Evolutionary conservation across 1,140 invertebrate species (phyloP).

Genomic region (Calycopis cecrops): DNA sequence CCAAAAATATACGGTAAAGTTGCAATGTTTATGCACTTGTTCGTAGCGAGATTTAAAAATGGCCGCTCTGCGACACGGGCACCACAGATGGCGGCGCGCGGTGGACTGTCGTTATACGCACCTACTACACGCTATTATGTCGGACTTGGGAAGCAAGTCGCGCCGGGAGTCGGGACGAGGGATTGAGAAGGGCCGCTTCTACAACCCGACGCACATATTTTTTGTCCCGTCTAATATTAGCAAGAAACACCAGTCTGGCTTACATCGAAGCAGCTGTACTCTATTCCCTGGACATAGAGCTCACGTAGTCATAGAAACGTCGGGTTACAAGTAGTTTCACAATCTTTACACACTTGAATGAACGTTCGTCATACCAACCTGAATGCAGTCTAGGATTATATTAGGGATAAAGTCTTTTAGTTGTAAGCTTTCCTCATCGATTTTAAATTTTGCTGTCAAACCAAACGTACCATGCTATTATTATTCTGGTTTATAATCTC

Average conservation of each 20-base stretch:
- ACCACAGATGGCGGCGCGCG: slow-evolving; percentile 42
- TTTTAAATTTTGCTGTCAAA: no score
- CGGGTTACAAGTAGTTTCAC: neutral
- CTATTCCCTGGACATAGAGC: slow-evolving; percentile 17
- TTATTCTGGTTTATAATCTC: no score
- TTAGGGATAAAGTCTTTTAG: no score
- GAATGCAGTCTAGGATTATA: no score
- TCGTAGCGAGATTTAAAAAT: slow-evolving; percentile 41
- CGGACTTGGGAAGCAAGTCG: slow-evolving; percentile 38
- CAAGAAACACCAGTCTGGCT: slow-evolving; percentile 52
- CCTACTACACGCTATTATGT: slow-evolving; percentile 28
- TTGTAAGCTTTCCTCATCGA: no score
- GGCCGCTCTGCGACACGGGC: slow-evolving; percentile 30
- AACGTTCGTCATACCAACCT: slow-evolving; percentile 3
- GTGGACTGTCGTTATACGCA: slow-evolving; percentile 40
- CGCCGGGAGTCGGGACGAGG: slow-evolving; percentile 44
- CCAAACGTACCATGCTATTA: no score
- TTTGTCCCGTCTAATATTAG: slow-evolving; percentile 68
- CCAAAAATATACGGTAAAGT: slow-evolving; percentile 34
- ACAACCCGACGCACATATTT: slow-evolving; percentile 54
- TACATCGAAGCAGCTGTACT: slow-evolving; percentile 39
- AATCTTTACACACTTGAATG: slow-evolving; percentile 1
- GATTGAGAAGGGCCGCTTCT: slow-evolving; percentile 49
- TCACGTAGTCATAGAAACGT: slow-evolving; percentile 1
- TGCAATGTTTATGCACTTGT: slow-evolving; percentile 56